These are phyloP conservation scores for Ennomos erosarius DNA, from an alignment of 2,888 invertebrate species.

Conservation along the genomic window DNA sequence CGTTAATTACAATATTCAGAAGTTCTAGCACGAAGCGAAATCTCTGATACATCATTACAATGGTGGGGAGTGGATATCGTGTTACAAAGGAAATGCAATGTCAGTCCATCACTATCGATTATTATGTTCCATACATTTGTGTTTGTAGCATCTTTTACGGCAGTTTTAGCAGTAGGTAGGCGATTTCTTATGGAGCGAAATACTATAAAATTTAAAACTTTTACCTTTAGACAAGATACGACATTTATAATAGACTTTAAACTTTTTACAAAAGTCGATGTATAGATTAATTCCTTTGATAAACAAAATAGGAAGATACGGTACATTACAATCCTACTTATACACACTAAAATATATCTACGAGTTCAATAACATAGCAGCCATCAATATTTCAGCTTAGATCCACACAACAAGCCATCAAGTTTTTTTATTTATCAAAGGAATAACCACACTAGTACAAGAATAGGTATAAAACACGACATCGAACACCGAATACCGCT, in stretches of 20 bases:
- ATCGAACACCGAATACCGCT: conserved; percentile 3
- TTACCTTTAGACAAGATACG: not conserved
- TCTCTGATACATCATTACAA: not conserved
- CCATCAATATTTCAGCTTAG: too few species aligned
- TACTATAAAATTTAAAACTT: not conserved
- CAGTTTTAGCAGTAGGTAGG: too few species aligned
- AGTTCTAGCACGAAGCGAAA: conserved; percentile 17
- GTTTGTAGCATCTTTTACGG: too few species aligned
- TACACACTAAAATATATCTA: too few species aligned
- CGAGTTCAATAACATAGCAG: too few species aligned
- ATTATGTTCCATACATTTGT: too few species aligned
- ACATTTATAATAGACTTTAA: not conserved
- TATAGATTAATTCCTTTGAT: conserved; percentile 3
- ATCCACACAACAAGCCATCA: too few species aligned
- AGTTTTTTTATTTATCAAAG: not conserved
- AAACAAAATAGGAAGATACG: not conserved
- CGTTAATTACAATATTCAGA: conserved; percentile 5
- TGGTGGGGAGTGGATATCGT: too few species aligned
- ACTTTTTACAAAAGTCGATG: conserved; percentile 5
- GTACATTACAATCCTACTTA: not conserved
- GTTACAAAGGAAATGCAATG: too few species aligned
- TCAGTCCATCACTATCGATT: too few species aligned
- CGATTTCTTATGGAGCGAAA: too few species aligned
- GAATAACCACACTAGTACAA: not conserved
- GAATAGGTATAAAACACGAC: conserved; percentile 1